Conservation (phyloP, 1,140 invertebrate genomes). For the Dermatophagoides farinae region DNA sequence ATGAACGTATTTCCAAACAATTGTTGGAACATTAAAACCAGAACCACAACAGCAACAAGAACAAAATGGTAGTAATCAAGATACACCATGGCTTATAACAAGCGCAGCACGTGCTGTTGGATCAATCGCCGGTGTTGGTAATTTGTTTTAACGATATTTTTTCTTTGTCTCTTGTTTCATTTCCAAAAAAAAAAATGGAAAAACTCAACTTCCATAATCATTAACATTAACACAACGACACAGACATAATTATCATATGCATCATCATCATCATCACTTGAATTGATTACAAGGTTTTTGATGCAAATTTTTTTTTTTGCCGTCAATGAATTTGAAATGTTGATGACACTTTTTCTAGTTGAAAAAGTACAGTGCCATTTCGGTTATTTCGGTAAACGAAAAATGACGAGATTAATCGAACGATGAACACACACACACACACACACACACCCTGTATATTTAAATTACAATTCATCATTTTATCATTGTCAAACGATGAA, state of each 20-base stretch:
- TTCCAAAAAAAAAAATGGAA: background rate
- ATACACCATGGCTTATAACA: constrained; percentile 5
- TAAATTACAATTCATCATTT: too few species aligned
- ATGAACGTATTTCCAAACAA: background rate
- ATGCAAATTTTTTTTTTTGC: background rate
- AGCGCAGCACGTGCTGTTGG: background rate
- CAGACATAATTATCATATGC: too few species aligned
- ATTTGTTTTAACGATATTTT: background rate
- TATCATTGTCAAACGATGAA: too few species aligned
- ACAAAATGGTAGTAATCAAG: background rate
- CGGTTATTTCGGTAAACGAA: too few species aligned
- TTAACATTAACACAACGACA: too few species aligned
- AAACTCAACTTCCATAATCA: background rate
- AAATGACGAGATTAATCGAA: too few species aligned
- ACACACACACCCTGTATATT: too few species aligned
- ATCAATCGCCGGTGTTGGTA: constrained; percentile 9
- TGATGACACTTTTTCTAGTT: too few species aligned
- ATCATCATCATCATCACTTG: too few species aligned
- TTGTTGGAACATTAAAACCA: background rate
- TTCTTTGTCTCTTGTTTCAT: background rate
- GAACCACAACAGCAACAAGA: background rate
- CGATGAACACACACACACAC: too few species aligned
- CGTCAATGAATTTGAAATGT: background rate
- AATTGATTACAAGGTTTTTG: background rate
- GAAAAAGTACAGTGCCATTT: too few species aligned